These are phyloP conservation scores for Asbolus verrucosus DNA, from an alignment of 1,140 invertebrate genomes.

Conservation along the genomic window DNA sequence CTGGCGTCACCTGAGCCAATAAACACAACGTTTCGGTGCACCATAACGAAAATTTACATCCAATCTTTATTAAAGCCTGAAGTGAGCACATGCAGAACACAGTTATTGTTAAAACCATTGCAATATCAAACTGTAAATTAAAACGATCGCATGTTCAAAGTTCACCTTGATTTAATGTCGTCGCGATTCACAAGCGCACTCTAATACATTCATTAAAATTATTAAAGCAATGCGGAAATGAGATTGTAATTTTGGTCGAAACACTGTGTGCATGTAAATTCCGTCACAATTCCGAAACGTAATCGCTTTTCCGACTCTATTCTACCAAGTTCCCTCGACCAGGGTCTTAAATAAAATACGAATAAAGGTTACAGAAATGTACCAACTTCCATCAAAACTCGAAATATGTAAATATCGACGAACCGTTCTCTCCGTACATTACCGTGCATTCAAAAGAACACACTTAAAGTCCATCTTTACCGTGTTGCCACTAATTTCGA, in stretches of 20 bases:
- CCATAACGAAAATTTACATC: constrained; percentile 15
- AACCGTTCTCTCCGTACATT: no score
- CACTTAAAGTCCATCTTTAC: no score
- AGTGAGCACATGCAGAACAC: constrained; percentile 9
- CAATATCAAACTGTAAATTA: constrained; percentile 31
- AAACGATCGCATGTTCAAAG: constrained; percentile 12
- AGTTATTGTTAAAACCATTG: constrained; percentile 23
- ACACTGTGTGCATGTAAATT: constrained; percentile 18
- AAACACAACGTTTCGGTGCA: constrained; percentile 3
- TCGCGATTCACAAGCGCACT: constrained; percentile 7
- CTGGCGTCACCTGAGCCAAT: not conserved
- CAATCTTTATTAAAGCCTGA: constrained; percentile 26
- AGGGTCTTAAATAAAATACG: constrained; percentile 5
- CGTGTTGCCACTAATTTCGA: no score
- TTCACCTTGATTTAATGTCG: constrained; percentile 32
- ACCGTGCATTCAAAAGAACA: no score
- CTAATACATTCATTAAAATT: constrained; percentile 36
- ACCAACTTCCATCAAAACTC: not conserved
- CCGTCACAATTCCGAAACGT: constrained; percentile 20
- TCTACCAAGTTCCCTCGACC: not conserved
- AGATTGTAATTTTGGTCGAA: constrained; percentile 30
- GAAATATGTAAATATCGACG: no score
- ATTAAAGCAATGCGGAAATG: constrained; percentile 36
- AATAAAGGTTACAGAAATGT: not conserved
- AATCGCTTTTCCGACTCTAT: constrained; percentile 30